Evolutionary conservation across 2,888 invertebrate species (phyloP), one percentile per base, ranked within the genome.

Genomic region (Lasioglossum oenotherae): DNA sequence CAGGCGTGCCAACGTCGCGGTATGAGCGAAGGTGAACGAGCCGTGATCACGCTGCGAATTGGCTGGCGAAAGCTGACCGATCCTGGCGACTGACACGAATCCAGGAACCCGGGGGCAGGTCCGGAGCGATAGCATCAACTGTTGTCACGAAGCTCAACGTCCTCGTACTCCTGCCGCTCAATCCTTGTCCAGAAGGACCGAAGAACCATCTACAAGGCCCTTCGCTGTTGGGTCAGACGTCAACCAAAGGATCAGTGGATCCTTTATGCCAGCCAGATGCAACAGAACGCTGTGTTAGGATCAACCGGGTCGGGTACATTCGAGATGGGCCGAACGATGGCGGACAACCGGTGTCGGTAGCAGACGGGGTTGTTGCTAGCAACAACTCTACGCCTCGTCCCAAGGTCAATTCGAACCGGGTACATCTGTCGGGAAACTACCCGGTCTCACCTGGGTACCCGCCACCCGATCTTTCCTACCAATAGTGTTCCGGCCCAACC

Each of bases 21-120:
- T 74, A 95, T 95, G 95, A 94, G 93, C 92, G 91, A 93, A 88
- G 93, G 92, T 92, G 94, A 93, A 92, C 93, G 93, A 78, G 93
- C 93, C 14, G 93, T 93, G 19, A 93, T 91, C 81, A 94, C 94
- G 92, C 94, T 95, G 88, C 92, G 94, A 91, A 94, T 95, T 91
- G 95, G 95, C 82, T 95, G 95, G 95, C 94, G 95, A 91, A 95
- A 95, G 90, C 95, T 95, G 84, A 95, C 95, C 92, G 96, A 96
- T 93, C 96, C 96, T 92, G 96, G 96, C 92, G 96, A 96, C 96
- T 96, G 96, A 96, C 96, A 96, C 94, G 92, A 93, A 92, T 93
- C 88, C 87, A 91, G 88, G 80, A 90, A 92, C 82, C 88, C 89
- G 89, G 85, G 86, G 90, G 86, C 90, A 91, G 91, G 87, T 89